A percentile compares a stretch with the other conserved stretches of the same genome.
phyloP scores from a whole-genome alignment of 2,797 vertebrate genomes.

The Rallus crepitans region DNA sequence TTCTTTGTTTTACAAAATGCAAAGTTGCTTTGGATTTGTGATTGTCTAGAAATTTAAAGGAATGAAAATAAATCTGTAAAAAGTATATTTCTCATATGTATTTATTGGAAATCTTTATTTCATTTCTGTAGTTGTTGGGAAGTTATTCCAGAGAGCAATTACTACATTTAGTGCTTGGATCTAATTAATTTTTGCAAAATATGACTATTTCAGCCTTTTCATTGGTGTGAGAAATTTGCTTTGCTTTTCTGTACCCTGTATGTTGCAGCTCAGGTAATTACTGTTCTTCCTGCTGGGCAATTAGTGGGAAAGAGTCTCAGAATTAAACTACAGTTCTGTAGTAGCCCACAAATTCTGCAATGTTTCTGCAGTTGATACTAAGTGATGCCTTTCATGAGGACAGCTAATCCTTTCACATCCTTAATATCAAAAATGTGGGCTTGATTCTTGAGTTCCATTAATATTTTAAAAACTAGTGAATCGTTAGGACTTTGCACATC shows the following conservation, averaged over 20 bases:
- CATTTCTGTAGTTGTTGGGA: constrained; percentile 13
- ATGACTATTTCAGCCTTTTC: not conserved
- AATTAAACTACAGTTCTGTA: not conserved
- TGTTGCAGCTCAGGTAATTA: not conserved
- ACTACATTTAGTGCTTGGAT: not conserved
- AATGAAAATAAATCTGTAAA: constrained; percentile 6
- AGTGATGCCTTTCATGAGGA: accelerated
- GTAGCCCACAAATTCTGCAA: not conserved
- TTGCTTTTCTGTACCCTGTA: not conserved
- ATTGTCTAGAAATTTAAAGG: not conserved
- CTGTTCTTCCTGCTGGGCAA: constrained; percentile 10
- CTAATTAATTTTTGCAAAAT: constrained; percentile 21
- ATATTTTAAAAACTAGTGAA: not conserved
- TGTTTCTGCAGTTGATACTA: not conserved
- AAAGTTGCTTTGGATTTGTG: not conserved
- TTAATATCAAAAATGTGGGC: not conserved
- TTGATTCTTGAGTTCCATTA: not conserved
- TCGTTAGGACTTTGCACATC: not conserved
- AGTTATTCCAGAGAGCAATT: not conserved
- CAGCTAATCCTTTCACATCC: not conserved
- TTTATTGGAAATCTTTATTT: not conserved
- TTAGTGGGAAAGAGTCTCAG: not conserved
- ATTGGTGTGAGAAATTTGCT: not conserved
- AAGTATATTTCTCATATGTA: not conserved
- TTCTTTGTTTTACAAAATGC: not conserved